Base-by-base conservation (phyloP, 2,113 vertebrate genomes). In the Coptodon bakossiorum region DNA sequence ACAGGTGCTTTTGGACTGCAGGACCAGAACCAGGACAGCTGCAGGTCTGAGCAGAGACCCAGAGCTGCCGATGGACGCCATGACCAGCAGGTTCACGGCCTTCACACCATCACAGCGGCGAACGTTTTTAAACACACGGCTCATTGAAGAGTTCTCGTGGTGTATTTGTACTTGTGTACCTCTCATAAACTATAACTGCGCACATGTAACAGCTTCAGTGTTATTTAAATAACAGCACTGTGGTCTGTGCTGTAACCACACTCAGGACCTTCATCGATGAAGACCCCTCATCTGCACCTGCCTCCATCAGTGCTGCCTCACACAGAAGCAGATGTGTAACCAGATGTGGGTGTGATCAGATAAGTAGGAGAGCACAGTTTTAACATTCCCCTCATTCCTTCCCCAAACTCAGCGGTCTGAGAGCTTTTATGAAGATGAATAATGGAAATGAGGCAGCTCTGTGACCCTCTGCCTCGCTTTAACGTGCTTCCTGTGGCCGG, bases 41-140 rank as follows among this genome's bases (percentile, higher is more conserved):
- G 66, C 5, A 71, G 19, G 66, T 43, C 9, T 71, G 12, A 24
- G 66, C n/a, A 71, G 3, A 71, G n/a, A n/a, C 66, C n/a, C 19
- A 12, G 22, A 0, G 2, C 36, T 4, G 2, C 36, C 1, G n/a
- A 40, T 71, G n/a, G 19, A 24, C 4, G 2, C 3, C 38, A 73
- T 27, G 38, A 43, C 36, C 63, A 10, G 38, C 66, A 73, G 38
- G 8, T 16, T 73, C 22, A 73, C n/a, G 17, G 38, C 22, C 8
- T 16, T 45, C 66, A 71, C 66, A 6, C n/a, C 36, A 24, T 24
- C 19, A 71, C 38, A 22, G 22, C 7, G 3, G n/a, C 36, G 0
- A 27, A 27, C 22, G 17, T 45, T 24, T n/a, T 14, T 43, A 43
- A 71, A 71, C n/a, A 7, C 22, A 43, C 4, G 2, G 7, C 38